Base-by-base conservation (phyloP, 2,888 invertebrate genomes). In the Agrypnus murinus region DNA sequence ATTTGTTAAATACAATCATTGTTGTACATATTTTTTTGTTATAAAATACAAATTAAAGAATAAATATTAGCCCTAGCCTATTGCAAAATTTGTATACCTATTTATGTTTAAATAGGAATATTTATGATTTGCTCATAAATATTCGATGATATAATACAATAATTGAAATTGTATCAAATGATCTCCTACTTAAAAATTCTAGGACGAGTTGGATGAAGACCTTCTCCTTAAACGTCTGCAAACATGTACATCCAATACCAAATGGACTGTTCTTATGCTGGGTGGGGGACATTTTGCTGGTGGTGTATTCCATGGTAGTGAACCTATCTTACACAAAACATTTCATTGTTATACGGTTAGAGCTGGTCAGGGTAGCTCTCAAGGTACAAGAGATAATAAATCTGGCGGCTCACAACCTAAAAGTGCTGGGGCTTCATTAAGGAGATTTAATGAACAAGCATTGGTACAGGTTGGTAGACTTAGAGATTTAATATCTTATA, bases 211-310 rank as follows among this genome's bases (percentile, higher is more conserved):
- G 10, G 65, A 73, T 14, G 57, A 32, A 6, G 45, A 50, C 15
- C 12, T 50, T 48, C 34, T 76, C 15, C n/a, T 55, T 25, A 45
- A 69, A 19, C 57, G 64, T n/a, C 14, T 74, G 12, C 46, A 58
- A 45, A 43, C 53, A 38, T 64, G 19, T 17, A 32, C 25, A 5
- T 8, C 12, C 66, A 77, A 80, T 62, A 63, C 58, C 2, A 78
- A 81, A 71, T 95, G 94, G 93, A 91, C 92, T 0, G 87, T 96
- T 6, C 84, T 96, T 58, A 93, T 96, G 92, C 87, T 95, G 36
- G 94, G 94, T 0, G 95, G 95, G 3, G 96, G 96, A 0, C 93
- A 93, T 83, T 94, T 94, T 86, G 93, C 93, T 19, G 93, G 90
- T 1, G 93, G 91, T 12, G 85, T 94, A 40, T 93, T 92, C 80